These are phyloP conservation scores for Phaethon lepturus DNA, from an alignment of 2,113 vertebrate genomes.

Conservation along the genomic window DNA sequence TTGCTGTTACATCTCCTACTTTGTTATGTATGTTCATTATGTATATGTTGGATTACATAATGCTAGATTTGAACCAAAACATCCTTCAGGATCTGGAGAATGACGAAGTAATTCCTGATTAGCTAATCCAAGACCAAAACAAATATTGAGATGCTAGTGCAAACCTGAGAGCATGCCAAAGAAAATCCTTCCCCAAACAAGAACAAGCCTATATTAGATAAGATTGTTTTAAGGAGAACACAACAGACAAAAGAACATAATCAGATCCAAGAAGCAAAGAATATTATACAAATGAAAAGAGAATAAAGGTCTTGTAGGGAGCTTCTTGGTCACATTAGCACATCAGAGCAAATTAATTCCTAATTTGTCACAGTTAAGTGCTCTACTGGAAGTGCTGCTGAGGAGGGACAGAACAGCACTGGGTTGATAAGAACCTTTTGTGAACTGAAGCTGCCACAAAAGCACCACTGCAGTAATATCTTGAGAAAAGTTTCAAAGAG, in stretches of 20 bases:
- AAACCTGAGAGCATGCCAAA: not conserved
- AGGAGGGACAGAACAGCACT: not conserved
- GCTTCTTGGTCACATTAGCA: not conserved
- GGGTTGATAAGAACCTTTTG: not conserved
- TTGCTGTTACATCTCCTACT: not conserved
- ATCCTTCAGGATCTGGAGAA: not conserved
- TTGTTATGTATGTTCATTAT: not conserved
- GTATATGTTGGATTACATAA: not conserved
- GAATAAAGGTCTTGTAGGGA: not conserved
- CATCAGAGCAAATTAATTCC: conserved; percentile 10
- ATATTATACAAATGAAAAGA: not conserved
- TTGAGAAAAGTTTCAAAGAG: not conserved
- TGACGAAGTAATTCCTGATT: not conserved
- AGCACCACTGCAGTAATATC: not conserved
- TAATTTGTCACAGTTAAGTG: not conserved
- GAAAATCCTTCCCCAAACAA: not conserved
- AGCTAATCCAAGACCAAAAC: not conserved
- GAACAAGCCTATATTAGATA: not conserved
- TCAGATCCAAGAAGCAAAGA: not conserved
- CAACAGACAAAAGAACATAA: not conserved
- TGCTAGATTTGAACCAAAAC: not conserved
- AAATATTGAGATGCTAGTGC: not conserved
- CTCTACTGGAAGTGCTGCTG: not conserved
- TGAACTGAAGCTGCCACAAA: not conserved
- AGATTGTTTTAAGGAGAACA: not conserved